Percentiles rank a stretch among this genome's conserved stretches.
These are phyloP conservation scores for Eriosoma lanigerum DNA, from an alignment of 1,140 invertebrate genomes.

Conservation along the genomic window DNA sequence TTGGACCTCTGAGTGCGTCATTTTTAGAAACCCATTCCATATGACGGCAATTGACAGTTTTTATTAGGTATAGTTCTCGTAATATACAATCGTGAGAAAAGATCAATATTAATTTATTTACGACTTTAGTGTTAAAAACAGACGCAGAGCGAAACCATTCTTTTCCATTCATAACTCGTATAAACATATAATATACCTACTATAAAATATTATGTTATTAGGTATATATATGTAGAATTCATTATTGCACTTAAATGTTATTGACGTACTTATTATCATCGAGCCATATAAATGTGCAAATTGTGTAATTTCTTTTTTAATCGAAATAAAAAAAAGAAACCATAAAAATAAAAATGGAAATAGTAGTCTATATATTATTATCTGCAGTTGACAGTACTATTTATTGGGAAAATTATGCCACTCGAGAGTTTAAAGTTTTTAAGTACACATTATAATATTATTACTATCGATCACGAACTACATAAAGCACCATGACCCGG, in stretches of 20 bases:
- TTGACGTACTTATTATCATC: background rate
- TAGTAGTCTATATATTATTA: background rate
- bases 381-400: background rate
- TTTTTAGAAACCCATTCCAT: background rate
- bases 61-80: background rate
- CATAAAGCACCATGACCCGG: background rate
- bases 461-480: constrained; percentile 38
- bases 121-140: constrained; percentile 11
- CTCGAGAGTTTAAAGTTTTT: background rate
- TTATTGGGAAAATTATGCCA: background rate
- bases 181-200: no score
- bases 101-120: constrained; percentile 35
- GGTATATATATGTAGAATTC: no score
- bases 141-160: background rate
- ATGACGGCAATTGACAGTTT: constrained; percentile 11
- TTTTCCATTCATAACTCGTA: background rate
- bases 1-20: background rate
- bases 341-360: background rate
- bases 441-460: background rate
- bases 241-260: background rate
- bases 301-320: background rate
- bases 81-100: constrained; percentile 11
- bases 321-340: background rate
- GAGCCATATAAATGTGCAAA: background rate
- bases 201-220: no score